Evolutionary conservation across 1,140 invertebrate genomes (phyloP).

Genomic region (Globodera ellingtonae): DNA sequence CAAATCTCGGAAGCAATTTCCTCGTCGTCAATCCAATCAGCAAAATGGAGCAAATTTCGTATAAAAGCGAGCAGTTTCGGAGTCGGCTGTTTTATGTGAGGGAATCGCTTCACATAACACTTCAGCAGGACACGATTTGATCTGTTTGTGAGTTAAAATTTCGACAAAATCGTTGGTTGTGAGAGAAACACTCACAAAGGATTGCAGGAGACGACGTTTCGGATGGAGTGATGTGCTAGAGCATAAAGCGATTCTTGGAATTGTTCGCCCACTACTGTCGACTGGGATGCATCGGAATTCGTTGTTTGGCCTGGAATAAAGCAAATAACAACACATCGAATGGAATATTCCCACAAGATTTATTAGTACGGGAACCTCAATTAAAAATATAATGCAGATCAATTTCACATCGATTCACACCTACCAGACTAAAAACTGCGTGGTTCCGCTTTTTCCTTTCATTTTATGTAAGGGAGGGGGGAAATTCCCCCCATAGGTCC

Average conservation of each 20-base stretch:
- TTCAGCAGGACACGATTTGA: constrained; percentile 27
- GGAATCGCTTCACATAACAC: constrained; percentile 25
- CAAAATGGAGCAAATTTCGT: constrained; percentile 28
- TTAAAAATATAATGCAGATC: too few species aligned
- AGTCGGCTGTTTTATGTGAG: constrained; percentile 31
- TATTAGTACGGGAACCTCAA: too few species aligned
- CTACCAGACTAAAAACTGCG: too few species aligned
- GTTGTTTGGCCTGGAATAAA: too few species aligned
- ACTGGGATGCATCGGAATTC: not conserved
- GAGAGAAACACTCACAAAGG: not conserved
- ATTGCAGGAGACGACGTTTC: constrained; percentile 17
- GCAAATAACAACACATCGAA: too few species aligned
- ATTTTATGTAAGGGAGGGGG: too few species aligned
- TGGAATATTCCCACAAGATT: too few species aligned
- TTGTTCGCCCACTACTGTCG: not conserved
- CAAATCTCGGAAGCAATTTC: constrained; percentile 23
- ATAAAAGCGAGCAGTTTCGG: constrained; percentile 36
- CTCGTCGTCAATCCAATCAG: constrained; percentile 17
- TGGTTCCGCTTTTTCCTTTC: too few species aligned
- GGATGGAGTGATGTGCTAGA: not conserved
- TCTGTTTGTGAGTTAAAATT: not conserved
- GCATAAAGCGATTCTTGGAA: constrained; percentile 2
- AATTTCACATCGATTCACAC: too few species aligned
- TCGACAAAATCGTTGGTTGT: not conserved
- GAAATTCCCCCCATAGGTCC: too few species aligned